Percentiles rank a stretch among this genome's conserved stretches.
Evolutionary conservation across 2,113 vertebrate species (phyloP).

Genomic region (Pedetes capensis): DNA sequence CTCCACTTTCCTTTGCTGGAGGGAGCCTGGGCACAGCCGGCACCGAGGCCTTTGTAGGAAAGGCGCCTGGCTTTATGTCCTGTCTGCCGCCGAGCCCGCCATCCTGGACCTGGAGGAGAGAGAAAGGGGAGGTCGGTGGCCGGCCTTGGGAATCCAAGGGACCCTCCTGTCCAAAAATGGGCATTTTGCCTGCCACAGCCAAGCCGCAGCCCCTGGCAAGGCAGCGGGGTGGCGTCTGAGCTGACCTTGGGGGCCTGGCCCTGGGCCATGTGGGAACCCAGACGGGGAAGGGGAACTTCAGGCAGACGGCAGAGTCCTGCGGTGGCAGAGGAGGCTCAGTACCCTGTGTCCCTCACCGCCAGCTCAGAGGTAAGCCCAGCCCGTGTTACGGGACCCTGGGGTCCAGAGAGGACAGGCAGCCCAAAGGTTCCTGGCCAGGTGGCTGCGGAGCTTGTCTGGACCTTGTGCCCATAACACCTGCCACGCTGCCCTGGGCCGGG

Average conservation of each 20-base stretch:
- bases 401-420: background rate
- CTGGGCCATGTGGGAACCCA: background rate
- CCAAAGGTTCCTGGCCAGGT: background rate
- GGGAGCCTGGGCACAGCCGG: background rate
- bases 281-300: constrained; percentile 28
- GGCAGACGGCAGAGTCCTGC: background rate
- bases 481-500: background rate
- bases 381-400: too few relatives aligned
- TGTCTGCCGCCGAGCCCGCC: background rate
- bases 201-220: background rate
- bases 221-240: background rate
- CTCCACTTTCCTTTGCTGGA: background rate
- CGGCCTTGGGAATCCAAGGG: background rate
- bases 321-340: background rate
- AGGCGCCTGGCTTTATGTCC: background rate
- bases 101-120: background rate
- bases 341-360: background rate
- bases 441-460: background rate
- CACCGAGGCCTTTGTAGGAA: background rate
- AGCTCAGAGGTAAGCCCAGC: background rate
- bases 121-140: background rate
- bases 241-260: background rate
- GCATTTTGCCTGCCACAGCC: background rate
- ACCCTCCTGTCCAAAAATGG: background rate
- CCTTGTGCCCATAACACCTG: background rate